Base-by-base conservation (phyloP, 2,113 vertebrate species). In the Equus quagga region DNA sequence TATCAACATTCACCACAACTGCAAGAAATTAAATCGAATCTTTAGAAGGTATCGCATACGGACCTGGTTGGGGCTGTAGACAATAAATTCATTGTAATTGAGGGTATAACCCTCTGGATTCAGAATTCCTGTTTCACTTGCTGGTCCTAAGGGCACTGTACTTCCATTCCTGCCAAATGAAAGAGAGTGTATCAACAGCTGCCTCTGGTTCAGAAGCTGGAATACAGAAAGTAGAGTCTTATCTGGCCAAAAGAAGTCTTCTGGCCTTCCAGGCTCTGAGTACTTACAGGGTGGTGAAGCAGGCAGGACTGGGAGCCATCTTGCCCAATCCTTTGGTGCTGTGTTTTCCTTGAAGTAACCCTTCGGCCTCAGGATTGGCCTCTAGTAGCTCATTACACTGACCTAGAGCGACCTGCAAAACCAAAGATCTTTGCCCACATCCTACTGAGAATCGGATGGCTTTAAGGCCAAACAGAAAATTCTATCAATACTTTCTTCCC, bases 251-350 rank as follows among this genome's bases (percentile, higher is more conserved):
- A 90, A 73, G 62, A 41, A 94, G 28, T 70, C 31, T 46, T 76
- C 44, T 83, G 58, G 54, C 6, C 21, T 19, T 89, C 11, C 18
- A 62, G n/a, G 58, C 23, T 94, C 54, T 19, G 58, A 28, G 26
- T 85, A 99, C 99, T 99, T 46, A 99, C 99, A 99, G 98, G 4
- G 91, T 97, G 91, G 98, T 46, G 9, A 92, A 94, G 96, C 98
- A 98, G 26, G 96, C 78, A 10, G 99, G 99, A 96, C 98, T 98
- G 1, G 99, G 99, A 28, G 98, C 99, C 17, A 99, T 99, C 98
- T 98, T 99, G n/a, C 99, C 99, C n/a, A 99, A 72, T 8, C 99
- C 99, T 93, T 99, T 99, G 86, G 99, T 99, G 97, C 99, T 99
- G 96, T 99, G 99, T 97, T 99, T 99, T 33, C 99, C 99, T 21